Evolutionary conservation across 1,140 invertebrate genomes (phyloP).

Genomic region (Brachionus sp.): DNA sequence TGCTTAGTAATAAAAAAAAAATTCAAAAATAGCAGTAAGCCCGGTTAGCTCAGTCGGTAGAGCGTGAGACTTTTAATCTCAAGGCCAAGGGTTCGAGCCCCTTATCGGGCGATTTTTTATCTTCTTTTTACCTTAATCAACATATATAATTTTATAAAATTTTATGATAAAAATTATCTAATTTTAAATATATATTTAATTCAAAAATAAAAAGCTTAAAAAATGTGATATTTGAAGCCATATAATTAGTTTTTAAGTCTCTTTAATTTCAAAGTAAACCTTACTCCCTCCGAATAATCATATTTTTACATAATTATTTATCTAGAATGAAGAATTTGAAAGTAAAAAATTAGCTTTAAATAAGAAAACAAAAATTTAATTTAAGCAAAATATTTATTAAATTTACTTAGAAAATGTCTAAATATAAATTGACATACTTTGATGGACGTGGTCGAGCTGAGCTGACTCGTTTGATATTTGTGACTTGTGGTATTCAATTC

Average conservation of each 20-base stretch:
- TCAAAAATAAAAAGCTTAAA: not conserved
- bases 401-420: not conserved
- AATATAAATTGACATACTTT: constrained; percentile 47
- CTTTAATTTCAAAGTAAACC: too few relatives aligned
- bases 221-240: too few relatives aligned
- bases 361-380: too few relatives aligned
- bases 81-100: not conserved
- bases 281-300: too few relatives aligned
- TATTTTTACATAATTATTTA: too few relatives aligned
- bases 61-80: constrained; percentile 5
- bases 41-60: constrained; percentile 1
- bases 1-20: too few relatives aligned
- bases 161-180: not conserved
- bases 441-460: constrained; percentile 48
- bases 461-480: constrained; percentile 46
- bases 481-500: constrained; percentile 25
- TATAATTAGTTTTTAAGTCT: too few relatives aligned
- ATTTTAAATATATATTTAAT: not conserved
- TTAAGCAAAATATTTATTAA: too few relatives aligned
- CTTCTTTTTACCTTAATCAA: too few relatives aligned
- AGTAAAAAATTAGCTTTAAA: too few relatives aligned
- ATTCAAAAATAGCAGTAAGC: not conserved
- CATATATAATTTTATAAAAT: not conserved
- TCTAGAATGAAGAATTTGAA: too few relatives aligned
- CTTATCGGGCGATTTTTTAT: not conserved